Conservation (phyloP, 2,888 invertebrate genomes). For the Epirrita christyi region DNA sequence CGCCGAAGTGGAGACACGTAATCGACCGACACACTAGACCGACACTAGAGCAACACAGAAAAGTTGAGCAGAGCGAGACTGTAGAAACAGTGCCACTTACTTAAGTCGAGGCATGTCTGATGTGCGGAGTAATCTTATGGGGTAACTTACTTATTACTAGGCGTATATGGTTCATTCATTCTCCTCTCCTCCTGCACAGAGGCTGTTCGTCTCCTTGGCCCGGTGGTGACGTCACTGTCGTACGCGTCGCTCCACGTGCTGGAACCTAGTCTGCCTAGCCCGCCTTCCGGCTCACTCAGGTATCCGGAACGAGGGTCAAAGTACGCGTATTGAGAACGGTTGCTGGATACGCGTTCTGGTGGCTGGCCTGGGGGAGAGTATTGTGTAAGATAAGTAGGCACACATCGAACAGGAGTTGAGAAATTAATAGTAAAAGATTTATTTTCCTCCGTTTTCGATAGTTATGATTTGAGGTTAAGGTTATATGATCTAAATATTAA, state of each 20-base stretch:
- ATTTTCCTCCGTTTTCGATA: too few species aligned
- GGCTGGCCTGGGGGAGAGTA: conserved; percentile 57
- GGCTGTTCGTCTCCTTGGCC: conserved; percentile 69
- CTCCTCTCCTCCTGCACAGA: conserved; percentile 77
- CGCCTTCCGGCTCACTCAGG: conserved; percentile 80
- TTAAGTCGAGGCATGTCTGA: not conserved
- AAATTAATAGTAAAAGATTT: too few species aligned
- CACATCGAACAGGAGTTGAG: too few species aligned
- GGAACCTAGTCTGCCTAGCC: conserved; percentile 60
- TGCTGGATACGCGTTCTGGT: conserved; percentile 65
- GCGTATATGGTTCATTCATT: conserved; percentile 64
- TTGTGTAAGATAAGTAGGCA: not conserved
- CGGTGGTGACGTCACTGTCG: conserved; percentile 74
- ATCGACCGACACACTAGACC: not conserved
- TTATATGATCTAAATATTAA: too few species aligned
- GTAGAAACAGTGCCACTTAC: not conserved
- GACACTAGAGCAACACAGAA: too few species aligned
- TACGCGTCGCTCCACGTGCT: conserved; percentile 77
- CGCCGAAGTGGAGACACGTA: not conserved
- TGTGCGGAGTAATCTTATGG: not conserved
- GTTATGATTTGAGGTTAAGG: too few species aligned
- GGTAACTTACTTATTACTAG: conserved; percentile 74
- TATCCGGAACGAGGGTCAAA: conserved; percentile 82
- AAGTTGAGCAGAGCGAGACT: not conserved
- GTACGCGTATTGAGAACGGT: conserved; percentile 80